These are phyloP conservation scores for Lordiphosa fenestrarum DNA, from an alignment of 2,888 invertebrate species.

Conservation along the genomic window DNA sequence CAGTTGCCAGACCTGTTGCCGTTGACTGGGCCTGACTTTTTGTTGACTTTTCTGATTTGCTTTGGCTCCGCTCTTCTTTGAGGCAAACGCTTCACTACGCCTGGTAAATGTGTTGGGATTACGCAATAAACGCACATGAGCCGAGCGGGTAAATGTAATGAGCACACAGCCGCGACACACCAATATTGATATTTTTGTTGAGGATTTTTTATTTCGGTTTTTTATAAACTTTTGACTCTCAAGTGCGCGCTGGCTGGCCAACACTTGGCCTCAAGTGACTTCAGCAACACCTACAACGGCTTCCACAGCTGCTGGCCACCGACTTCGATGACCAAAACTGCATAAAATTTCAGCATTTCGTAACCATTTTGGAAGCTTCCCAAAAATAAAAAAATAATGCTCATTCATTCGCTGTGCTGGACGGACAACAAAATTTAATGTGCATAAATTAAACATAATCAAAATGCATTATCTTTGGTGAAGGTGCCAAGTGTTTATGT, in stretches of 20 bases:
- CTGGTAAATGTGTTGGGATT: conserved; percentile 66
- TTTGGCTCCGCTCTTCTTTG: conserved; percentile 43
- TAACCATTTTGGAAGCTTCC: conserved; percentile 20
- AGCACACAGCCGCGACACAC: conserved; percentile 39
- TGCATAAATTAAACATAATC: conserved; percentile 64
- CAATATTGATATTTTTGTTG: conserved; percentile 70
- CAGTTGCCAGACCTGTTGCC: conserved; percentile 11
- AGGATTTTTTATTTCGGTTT: conserved; percentile 31
- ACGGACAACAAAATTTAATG: conserved; percentile 28
- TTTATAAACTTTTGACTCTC: not conserved
- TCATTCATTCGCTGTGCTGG: conserved; percentile 35
- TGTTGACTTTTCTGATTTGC: conserved; percentile 70
- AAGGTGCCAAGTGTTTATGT: conserved; percentile 44
- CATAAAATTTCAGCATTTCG: conserved; percentile 39
- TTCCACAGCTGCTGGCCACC: no score
- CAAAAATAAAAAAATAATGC: conserved; percentile 25
- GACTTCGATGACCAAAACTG: conserved; percentile 39
- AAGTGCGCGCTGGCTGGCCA: conserved; percentile 23
- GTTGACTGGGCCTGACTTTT: conserved; percentile 30
- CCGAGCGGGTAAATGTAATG: conserved; percentile 58
- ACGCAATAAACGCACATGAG: conserved; percentile 74
- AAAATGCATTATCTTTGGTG: conserved; percentile 69
- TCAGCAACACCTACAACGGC: conserved; percentile 62
- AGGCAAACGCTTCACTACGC: conserved; percentile 59
- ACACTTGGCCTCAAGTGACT: conserved; percentile 23